These are phyloP conservation scores for Batillaria attramentaria DNA, from an alignment of 1,140 invertebrate genomes.

Conservation along the genomic window DNA sequence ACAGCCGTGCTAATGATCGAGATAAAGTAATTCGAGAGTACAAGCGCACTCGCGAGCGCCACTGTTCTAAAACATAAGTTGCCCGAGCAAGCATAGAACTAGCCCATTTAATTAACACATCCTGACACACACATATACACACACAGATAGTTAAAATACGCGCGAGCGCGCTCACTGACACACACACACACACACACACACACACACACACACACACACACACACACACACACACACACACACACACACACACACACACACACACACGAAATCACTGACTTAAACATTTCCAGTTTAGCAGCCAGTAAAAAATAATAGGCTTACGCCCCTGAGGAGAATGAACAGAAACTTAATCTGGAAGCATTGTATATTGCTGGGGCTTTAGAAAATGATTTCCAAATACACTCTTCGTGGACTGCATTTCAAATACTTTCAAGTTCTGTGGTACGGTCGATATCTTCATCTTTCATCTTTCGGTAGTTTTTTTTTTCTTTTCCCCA, in stretches of 20 bases:
- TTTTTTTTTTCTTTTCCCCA: too few relatives aligned
- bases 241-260: conserved; percentile 3
- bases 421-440: too few relatives aligned
- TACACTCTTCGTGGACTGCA: neutral
- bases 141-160: neutral
- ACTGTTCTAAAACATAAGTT: too few relatives aligned
- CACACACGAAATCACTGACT: neutral
- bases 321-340: neutral
- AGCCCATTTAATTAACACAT: neutral
- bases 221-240: conserved; percentile 13
- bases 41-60: too few relatives aligned
- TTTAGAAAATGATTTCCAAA: neutral
- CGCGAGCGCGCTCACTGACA: neutral
- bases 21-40: too few relatives aligned
- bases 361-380: too few relatives aligned
- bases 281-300: neutral
- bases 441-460: too few relatives aligned
- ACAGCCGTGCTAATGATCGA: neutral
- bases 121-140: neutral
- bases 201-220: conserved; percentile 10
- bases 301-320: neutral
- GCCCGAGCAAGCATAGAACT: neutral
- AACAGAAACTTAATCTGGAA: neutral
- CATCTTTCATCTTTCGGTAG: too few relatives aligned
- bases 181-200: conserved; percentile 11